phyloP scores from a whole-genome alignment of 2,888 invertebrate species.

The Pristionchus fissidentatus region DNA sequence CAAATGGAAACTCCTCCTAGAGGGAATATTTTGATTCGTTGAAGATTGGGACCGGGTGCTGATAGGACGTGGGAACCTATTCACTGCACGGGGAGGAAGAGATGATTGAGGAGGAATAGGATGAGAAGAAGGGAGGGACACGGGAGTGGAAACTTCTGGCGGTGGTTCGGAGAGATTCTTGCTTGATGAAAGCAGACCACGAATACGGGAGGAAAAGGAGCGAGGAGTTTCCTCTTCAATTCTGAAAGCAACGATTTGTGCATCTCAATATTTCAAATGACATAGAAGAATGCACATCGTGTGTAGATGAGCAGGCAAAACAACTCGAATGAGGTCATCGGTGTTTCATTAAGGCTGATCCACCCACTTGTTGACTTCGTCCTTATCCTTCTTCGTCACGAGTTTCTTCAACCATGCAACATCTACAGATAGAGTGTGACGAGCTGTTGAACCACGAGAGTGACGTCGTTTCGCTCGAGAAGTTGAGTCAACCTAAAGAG shows the following conservation, averaged over 20 bases:
- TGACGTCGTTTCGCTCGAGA: slow-evolving; percentile 27
- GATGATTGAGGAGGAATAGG: neutral
- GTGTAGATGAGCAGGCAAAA: too few relatives aligned
- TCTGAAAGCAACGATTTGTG: neutral
- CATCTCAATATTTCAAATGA: neutral
- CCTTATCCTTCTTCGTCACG: slow-evolving; percentile 55
- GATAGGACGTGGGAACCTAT: slow-evolving; percentile 11
- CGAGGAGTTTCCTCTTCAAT: slow-evolving; percentile 37
- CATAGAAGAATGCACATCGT: neutral
- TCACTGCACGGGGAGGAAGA: slow-evolving; percentile 1
- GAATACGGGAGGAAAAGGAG: neutral
- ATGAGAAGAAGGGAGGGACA: neutral
- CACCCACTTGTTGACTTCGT: slow-evolving; percentile 24
- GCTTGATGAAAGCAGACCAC: slow-evolving; percentile 24
- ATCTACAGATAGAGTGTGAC: slow-evolving; percentile 75
- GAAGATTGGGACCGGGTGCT: slow-evolving; percentile 23
- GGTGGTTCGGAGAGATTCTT: slow-evolving; percentile 34
- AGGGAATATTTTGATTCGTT: neutral
- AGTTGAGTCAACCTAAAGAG: neutral
- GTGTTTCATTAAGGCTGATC: too few relatives aligned
- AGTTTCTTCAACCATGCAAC: slow-evolving; percentile 72
- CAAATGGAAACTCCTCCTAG: slow-evolving; percentile 22
- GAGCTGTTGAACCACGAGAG: slow-evolving; percentile 49
- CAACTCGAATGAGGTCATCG: too few relatives aligned
- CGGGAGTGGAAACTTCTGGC: neutral